These are phyloP conservation scores for Lipophrys pholis DNA, from an alignment of 2,113 vertebrate species.

Conservation along the genomic window DNA sequence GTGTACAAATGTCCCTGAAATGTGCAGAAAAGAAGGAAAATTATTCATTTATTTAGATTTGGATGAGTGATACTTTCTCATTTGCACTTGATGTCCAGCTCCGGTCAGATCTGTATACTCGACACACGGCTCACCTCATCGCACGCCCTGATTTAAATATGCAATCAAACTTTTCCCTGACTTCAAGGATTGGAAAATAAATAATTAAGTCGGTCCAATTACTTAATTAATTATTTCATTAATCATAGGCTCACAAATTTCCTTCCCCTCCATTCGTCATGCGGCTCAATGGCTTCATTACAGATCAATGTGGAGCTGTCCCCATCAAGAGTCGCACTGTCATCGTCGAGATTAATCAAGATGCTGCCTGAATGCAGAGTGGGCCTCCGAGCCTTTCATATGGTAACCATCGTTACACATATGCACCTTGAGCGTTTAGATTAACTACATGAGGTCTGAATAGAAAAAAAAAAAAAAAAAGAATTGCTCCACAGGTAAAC, in stretches of 20 bases:
- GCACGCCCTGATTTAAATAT: constrained; percentile 45
- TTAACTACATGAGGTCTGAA: too few species aligned
- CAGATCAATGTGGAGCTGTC: constrained; percentile 81
- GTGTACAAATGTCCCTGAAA: constrained; percentile 1
- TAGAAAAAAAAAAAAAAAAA: too few species aligned
- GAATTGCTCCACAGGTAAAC: too few species aligned
- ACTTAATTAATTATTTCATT: constrained; percentile 81
- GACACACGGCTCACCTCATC: constrained; percentile 46
- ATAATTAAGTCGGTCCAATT: constrained; percentile 76
- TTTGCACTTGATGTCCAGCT: background rate
- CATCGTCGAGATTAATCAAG: constrained; percentile 83
- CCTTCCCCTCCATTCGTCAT: constrained; percentile 76
- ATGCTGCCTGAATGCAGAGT: constrained; percentile 78
- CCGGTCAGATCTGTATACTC: constrained; percentile 23
- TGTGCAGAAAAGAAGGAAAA: constrained; percentile 15
- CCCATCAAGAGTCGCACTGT: constrained; percentile 76
- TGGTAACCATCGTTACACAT: constrained; percentile 58
- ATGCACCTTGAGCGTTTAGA: too few species aligned
- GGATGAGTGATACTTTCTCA: constrained; percentile 13
- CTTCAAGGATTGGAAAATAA: constrained; percentile 69
- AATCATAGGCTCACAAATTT: constrained; percentile 78
- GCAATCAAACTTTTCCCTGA: constrained; percentile 60
- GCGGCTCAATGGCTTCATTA: constrained; percentile 81
- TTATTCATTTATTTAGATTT: background rate
- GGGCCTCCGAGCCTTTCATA: constrained; percentile 51